These are phyloP conservation scores for Syngnathoides biaculeatus DNA, from an alignment of 2,113 vertebrate genomes.

Conservation along the genomic window DNA sequence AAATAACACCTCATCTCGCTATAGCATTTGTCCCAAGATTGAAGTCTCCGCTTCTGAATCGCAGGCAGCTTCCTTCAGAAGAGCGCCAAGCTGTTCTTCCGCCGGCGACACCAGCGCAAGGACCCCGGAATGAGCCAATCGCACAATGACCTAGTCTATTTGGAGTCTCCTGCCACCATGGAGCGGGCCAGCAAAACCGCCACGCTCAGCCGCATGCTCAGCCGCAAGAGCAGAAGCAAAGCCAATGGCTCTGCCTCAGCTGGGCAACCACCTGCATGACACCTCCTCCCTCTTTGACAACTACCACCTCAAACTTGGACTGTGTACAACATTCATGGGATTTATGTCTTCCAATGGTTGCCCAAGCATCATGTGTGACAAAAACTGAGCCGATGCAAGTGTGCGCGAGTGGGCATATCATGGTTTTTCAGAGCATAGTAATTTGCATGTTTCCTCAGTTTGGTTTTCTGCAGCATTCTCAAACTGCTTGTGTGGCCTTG, in stretches of 20 bases:
- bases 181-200: slow-evolving; percentile 78
- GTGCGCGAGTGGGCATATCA: slow-evolving; percentile 27
- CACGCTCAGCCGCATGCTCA: slow-evolving; percentile 82
- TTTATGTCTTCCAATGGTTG: slow-evolving; percentile 1
- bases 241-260: slow-evolving; percentile 71
- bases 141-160: slow-evolving; percentile 90
- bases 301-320: slow-evolving; percentile 23
- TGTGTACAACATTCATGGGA: not conserved
- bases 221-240: slow-evolving; percentile 79
- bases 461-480: slow-evolving; percentile 42
- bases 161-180: slow-evolving; percentile 77
- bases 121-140: slow-evolving; percentile 97
- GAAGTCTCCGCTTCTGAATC: slow-evolving; percentile 5
- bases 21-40: not conserved
- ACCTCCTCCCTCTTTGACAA: not conserved
- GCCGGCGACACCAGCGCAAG: slow-evolving; percentile 87
- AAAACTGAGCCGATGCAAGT: slow-evolving; percentile 25
- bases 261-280: slow-evolving; percentile 59
- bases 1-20: not conserved
- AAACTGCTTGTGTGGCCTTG: slow-evolving; percentile 56
- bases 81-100: slow-evolving; percentile 91
- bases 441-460: slow-evolving; percentile 39
- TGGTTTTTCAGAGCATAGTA: slow-evolving; percentile 27
- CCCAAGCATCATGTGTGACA: slow-evolving; percentile 23
- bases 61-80: slow-evolving; percentile 87